Conservation (phyloP, 2,888 invertebrate genomes). For the Torymus auratus region DNA sequence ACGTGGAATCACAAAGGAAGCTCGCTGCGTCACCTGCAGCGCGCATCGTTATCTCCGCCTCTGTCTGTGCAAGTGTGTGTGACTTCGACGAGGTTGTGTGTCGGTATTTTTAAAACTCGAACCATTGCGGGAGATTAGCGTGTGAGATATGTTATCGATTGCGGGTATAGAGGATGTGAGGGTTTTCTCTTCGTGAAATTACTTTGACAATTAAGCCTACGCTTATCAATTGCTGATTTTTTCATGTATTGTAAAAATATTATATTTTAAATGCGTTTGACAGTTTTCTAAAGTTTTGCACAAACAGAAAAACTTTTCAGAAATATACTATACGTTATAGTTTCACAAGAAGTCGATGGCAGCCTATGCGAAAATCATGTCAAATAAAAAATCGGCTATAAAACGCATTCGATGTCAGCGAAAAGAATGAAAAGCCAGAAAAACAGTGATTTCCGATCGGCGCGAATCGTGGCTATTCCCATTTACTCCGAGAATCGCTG, state of each 20-base stretch:
- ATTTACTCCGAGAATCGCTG: conserved; percentile 11
- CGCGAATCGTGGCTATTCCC: conserved; percentile 2
- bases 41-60: conserved; percentile 23
- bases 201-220: too few relatives aligned
- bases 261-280: too few relatives aligned
- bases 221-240: too few relatives aligned
- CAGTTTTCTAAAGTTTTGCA: too few relatives aligned
- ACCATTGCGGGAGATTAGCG: conserved; percentile 43
- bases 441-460: conserved; percentile 9
- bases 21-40: neutral
- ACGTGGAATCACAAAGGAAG: neutral
- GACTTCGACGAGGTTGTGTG: neutral
- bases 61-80: neutral
- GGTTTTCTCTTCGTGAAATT: too few relatives aligned
- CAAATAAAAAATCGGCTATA: too few relatives aligned
- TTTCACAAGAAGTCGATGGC: too few relatives aligned
- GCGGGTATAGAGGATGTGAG: too few relatives aligned
- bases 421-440: neutral
- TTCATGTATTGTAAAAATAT: too few relatives aligned
- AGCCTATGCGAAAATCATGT: too few relatives aligned
- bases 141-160: conserved; percentile 37
- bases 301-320: too few relatives aligned
- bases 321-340: too few relatives aligned
- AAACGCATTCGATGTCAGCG: neutral
- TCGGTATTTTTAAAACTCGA: conserved; percentile 38